phyloP scores from a whole-genome alignment of 2,113 vertebrate genomes.

The Colius striatus region DNA sequence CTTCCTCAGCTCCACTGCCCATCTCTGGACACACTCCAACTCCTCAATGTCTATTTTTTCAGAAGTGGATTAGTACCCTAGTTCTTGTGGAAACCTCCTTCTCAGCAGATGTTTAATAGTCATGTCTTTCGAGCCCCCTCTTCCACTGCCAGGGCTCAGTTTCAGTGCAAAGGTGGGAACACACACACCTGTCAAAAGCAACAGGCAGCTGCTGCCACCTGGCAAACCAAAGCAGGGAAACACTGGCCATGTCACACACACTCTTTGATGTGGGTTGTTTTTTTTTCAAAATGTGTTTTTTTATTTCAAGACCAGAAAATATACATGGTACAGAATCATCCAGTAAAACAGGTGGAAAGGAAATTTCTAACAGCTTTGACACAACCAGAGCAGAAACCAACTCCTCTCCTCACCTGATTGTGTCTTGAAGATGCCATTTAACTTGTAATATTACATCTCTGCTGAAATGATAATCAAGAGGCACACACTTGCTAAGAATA shows the following conservation, averaged over 20 bases:
- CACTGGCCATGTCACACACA: neutral
- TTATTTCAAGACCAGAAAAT: constrained; percentile 9
- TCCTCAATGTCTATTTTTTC: no score
- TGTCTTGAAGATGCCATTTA: neutral
- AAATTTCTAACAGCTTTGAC: constrained; percentile 25
- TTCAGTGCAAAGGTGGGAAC: neutral
- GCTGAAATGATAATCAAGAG: neutral
- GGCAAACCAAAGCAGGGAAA: constrained; percentile 3
- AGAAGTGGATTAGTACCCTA: neutral
- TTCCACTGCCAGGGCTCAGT: neutral
- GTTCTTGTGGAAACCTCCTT: neutral
- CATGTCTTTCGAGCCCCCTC: neutral
- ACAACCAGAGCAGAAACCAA: neutral
- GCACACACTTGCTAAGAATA: neutral
- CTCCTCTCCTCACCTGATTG: neutral
- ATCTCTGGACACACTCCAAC: no score
- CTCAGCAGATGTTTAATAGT: neutral
- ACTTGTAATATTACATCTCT: neutral
- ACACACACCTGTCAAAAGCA: neutral
- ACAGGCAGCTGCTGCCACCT: neutral
- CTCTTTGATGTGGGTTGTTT: rapidly evolving
- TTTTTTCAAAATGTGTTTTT: no score
- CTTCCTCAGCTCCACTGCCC: no score
- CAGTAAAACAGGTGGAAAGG: neutral
- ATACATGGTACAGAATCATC: neutral